Conservation (phyloP, 2,888 invertebrate species). For the Drosophila parthenogenetica region DNA sequence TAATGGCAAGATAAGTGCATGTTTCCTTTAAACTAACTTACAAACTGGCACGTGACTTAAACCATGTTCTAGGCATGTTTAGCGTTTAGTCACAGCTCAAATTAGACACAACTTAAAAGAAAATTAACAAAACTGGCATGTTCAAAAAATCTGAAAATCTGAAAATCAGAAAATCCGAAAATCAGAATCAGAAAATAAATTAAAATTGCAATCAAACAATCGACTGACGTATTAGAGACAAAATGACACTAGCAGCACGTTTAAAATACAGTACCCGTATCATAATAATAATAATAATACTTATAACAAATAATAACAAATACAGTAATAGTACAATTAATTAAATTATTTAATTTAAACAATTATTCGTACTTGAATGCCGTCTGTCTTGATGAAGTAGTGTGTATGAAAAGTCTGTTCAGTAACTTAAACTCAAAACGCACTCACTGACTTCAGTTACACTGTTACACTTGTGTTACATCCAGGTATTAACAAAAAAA, state of each 20-base stretch:
- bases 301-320: neutral
- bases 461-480: constrained; percentile 46
- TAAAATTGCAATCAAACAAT: constrained; percentile 15
- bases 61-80: constrained; percentile 64
- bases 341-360: constrained; percentile 19
- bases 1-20: constrained; percentile 72
- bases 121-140: constrained; percentile 39
- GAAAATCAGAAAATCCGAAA: neutral
- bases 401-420: constrained; percentile 49
- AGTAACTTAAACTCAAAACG: constrained; percentile 21
- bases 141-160: too few relatives aligned
- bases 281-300: neutral
- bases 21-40: constrained; percentile 54
- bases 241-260: constrained; percentile 55
- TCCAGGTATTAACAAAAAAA: constrained; percentile 35
- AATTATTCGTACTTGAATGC: constrained; percentile 41
- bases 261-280: constrained; percentile 22
- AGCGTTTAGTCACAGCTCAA: constrained; percentile 54
- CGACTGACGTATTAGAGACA: constrained; percentile 36
- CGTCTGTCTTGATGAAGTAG: constrained; percentile 56
- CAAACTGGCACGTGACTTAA: constrained; percentile 54
- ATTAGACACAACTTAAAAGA: constrained; percentile 20
- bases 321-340: constrained; percentile 1
- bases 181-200: neutral
- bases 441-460: constrained; percentile 38